These are phyloP conservation scores for Drosophila monieri DNA, from an alignment of 2,888 invertebrate genomes.

Conservation along the genomic window DNA sequence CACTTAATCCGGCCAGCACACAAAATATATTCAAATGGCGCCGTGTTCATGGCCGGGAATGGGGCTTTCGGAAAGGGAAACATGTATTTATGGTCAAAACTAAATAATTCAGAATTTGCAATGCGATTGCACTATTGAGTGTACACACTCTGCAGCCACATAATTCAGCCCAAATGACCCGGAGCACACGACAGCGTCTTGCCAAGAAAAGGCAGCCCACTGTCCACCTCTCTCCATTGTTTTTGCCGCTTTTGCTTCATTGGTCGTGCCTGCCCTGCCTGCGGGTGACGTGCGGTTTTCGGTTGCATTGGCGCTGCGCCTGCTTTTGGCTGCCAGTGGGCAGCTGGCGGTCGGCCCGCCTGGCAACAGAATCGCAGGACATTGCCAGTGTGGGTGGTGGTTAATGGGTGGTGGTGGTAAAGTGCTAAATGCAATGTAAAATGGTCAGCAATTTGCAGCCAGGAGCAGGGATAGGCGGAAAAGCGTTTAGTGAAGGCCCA, in stretches of 20 bases:
- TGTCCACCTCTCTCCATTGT: slow-evolving; percentile 24
- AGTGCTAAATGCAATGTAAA: slow-evolving; percentile 8
- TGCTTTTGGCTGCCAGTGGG: slow-evolving; percentile 45
- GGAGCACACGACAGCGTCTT: slow-evolving; percentile 36
- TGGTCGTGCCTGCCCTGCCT: slow-evolving; percentile 50
- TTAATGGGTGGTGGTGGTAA: slow-evolving; percentile 3
- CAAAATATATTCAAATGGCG: slow-evolving; percentile 27
- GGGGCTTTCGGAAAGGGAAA: slow-evolving; percentile 24
- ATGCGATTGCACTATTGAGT: slow-evolving; percentile 55
- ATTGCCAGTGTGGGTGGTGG: neutral
- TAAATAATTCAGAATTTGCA: slow-evolving; percentile 65
- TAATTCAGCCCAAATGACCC: slow-evolving; percentile 69
- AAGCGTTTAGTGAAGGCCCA: slow-evolving; percentile 1
- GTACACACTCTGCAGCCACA: slow-evolving; percentile 41
- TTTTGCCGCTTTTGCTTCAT: slow-evolving; percentile 46
- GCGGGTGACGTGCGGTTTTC: slow-evolving; percentile 68
- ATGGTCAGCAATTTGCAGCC: slow-evolving; percentile 18
- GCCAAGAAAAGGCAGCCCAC: slow-evolving; percentile 51
- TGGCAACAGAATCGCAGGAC: slow-evolving; percentile 31
- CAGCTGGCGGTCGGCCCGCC: slow-evolving; percentile 44
- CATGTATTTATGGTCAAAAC: slow-evolving; percentile 37
- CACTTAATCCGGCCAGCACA: slow-evolving; percentile 21
- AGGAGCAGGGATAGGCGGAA: neutral
- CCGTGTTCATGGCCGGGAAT: slow-evolving; percentile 40
- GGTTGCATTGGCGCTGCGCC: slow-evolving; percentile 42